These are phyloP conservation scores for Heliothis subflexa DNA, from an alignment of 1,140 invertebrate genomes.

Conservation along the genomic window DNA sequence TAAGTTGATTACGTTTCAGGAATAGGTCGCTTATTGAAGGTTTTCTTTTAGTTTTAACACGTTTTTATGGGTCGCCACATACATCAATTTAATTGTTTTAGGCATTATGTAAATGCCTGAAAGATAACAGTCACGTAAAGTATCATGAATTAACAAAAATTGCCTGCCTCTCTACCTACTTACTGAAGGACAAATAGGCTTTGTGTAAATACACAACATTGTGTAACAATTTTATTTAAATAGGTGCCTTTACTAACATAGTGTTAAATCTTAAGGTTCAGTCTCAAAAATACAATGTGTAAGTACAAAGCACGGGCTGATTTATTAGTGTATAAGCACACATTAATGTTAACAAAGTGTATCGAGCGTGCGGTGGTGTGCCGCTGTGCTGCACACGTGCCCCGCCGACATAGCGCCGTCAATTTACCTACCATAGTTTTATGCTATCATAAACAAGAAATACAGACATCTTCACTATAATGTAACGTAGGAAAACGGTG, in stretches of 20 bases:
- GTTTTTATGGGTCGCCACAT: background rate
- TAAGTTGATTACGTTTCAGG: conserved; percentile 9
- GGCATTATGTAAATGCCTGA: conserved; percentile 3
- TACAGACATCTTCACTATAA: conserved; percentile 78
- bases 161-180: no score
- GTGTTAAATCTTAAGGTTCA: background rate
- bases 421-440: conserved; percentile 77
- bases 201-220: background rate
- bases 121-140: conserved; percentile 21
- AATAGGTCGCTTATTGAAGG: background rate
- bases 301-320: conserved; percentile 33
- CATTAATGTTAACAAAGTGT: conserved; percentile 57
- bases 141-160: background rate
- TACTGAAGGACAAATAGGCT: no score
- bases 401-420: conserved; percentile 66
- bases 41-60: background rate
- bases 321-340: conserved; percentile 45
- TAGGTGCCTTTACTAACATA: conserved; percentile 10
- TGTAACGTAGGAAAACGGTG: conserved; percentile 63
- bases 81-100: no score
- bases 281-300: conserved; percentile 38
- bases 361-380: conserved; percentile 34
- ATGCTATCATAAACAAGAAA: conserved; percentile 81
- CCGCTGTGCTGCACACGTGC: conserved; percentile 50
- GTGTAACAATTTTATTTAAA: conserved; percentile 29